Evolutionary conservation across 2,113 vertebrate species (phyloP).

Genomic region (Callorhinus ursinus): DNA sequence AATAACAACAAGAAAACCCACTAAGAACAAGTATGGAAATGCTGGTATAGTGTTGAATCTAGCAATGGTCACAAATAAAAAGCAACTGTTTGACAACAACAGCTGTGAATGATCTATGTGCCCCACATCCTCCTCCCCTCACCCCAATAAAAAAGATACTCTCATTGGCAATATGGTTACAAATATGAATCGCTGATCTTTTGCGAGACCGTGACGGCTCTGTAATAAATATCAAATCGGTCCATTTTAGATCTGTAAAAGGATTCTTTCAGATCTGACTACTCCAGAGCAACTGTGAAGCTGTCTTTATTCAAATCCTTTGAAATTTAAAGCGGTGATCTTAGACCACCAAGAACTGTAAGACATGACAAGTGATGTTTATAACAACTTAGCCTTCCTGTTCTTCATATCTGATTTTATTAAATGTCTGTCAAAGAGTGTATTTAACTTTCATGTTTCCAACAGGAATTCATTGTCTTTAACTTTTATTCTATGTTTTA

Average conservation of each 20-base stretch:
- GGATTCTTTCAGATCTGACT: conserved; percentile 75
- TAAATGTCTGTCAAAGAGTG: conserved; percentile 77
- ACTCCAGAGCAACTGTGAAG: conserved; percentile 71
- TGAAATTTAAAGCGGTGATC: conserved; percentile 80
- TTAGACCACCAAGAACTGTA: conserved; percentile 81
- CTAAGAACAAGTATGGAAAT: conserved; percentile 1
- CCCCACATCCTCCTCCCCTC: not conserved
- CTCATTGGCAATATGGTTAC: conserved; percentile 35
- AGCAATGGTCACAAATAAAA: conserved; percentile 50
- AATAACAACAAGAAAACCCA: conserved; percentile 12
- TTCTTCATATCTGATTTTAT: conserved; percentile 77
- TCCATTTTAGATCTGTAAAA: conserved; percentile 62
- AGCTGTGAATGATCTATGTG: not conserved
- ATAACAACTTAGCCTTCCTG: conserved; percentile 61
- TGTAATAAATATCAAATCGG: conserved; percentile 69
- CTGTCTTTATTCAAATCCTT: conserved; percentile 81
- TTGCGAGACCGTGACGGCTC: conserved; percentile 64
- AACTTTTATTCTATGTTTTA: conserved; percentile 72
- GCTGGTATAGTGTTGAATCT: not conserved
- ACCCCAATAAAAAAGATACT: conserved; percentile 65
- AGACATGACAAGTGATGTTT: conserved; percentile 79
- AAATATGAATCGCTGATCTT: conserved; percentile 52
- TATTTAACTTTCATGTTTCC: conserved; percentile 78
- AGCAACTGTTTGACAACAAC: conserved; percentile 40
- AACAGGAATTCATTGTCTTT: conserved; percentile 71